Evolutionary conservation across 2,888 invertebrate genomes (phyloP), one percentile per base, ranked within the genome.

Genomic region (Diadegma fenestrale): DNA sequence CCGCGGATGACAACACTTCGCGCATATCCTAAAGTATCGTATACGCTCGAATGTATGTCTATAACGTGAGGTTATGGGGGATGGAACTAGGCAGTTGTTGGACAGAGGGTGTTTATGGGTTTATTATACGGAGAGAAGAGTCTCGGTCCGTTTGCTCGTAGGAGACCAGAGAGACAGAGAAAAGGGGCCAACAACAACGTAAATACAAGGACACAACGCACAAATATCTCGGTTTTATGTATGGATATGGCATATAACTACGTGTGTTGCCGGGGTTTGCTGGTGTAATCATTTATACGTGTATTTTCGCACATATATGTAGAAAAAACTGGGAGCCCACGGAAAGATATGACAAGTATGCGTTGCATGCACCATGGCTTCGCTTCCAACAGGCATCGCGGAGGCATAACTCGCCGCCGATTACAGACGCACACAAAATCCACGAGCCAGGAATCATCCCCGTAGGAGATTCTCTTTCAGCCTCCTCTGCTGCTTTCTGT

Each of bases 51-150:
- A 37, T 45, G 54, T 64, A 26, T 80, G 66, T 69, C 71, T 75
- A 76, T 63, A 30, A 43, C 26, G 12, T 41, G n/a, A n/a, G 30
- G n/a, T 4, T 30, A 45, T 72, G 26, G 87, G 80, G 86, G 82
- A 86, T 81, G 84, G 72, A 85, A 72, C 84, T 79, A 69, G 76
- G 86, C 83, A 80, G 86, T 87, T 84, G 82, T 87, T 88, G 88
- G 82, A 73, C 85, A 77, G 80, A 90, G 93, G 93, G 93, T 93
- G 93, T 93, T 94, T 94, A 94, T 93, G 93, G 93, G 92, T 93
- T 93, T 94, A 93, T 94, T 94, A 94, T 94, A 90, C 93, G 91
- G 90, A 86, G 87, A 87, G 89, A 89, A 87, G 87, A 86, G 90
- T 90, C 89, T 88, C 84, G 85, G 85, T 81, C 85, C 84, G 88